A percentile compares a stretch with the other conserved stretches of the same genome.
Conservation (phyloP, 2,888 invertebrate species). For the Epistrophella euchroma region DNA sequence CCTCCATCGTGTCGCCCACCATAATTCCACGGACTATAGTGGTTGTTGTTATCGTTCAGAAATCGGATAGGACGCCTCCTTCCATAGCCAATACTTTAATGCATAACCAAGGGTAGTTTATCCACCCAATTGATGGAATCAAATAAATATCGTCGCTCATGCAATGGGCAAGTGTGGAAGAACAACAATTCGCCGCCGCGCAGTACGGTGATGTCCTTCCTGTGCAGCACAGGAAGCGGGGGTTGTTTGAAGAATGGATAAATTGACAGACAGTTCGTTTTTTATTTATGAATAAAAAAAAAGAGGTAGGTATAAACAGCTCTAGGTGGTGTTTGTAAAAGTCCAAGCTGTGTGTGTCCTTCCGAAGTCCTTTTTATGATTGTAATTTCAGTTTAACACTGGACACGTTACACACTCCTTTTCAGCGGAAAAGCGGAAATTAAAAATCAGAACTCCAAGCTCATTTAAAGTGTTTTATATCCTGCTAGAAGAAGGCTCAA, state of each 20-base stretch:
- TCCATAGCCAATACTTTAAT: constrained; percentile 46
- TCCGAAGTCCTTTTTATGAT: constrained; percentile 40
- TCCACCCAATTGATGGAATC: constrained; percentile 63
- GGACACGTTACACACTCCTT: constrained; percentile 52
- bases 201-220: constrained; percentile 1
- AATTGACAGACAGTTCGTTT: constrained; percentile 66
- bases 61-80: constrained; percentile 48
- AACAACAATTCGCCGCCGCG: constrained; percentile 27
- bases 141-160: constrained; percentile 60
- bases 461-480: constrained; percentile 50
- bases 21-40: constrained; percentile 1
- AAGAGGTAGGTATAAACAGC: constrained; percentile 18
- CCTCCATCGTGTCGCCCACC: too few species aligned
- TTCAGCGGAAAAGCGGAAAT: constrained; percentile 69
- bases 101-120: constrained; percentile 53
- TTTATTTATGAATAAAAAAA: constrained; percentile 58
- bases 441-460: constrained; percentile 69
- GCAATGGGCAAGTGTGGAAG: constrained; percentile 17
- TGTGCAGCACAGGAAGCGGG: constrained; percentile 28
- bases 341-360: constrained; percentile 40
- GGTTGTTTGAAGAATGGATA: constrained; percentile 27
- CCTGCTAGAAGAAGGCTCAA: constrained; percentile 30
- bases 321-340: constrained; percentile 4
- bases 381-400: constrained; percentile 54
- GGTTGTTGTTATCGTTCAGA: constrained; percentile 23